These are phyloP conservation scores for Anabas testudineus DNA, from an alignment of 2,797 vertebrate species.

Conservation along the genomic window DNA sequence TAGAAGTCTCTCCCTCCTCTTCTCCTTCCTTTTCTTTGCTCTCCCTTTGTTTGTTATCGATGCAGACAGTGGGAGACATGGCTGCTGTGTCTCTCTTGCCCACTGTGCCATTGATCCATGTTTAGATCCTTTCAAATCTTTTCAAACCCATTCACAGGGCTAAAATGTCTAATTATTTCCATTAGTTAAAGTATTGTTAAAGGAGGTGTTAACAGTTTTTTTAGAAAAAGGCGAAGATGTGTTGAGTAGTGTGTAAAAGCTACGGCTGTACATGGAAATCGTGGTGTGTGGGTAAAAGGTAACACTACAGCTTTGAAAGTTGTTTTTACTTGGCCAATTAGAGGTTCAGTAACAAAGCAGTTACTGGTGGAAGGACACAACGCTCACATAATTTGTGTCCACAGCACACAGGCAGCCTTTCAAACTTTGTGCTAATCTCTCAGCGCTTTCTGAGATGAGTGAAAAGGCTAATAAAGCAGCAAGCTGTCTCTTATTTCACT, in stretches of 20 bases:
- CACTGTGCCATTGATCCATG: constrained; percentile 62
- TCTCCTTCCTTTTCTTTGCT: constrained; percentile 11
- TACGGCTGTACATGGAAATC: neutral
- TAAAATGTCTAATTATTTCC: constrained; percentile 33
- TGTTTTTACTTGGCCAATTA: neutral
- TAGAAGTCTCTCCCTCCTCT: constrained; percentile 13
- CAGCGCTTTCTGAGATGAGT: constrained; percentile 23
- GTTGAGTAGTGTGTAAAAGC: neutral
- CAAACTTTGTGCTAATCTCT: constrained; percentile 19
- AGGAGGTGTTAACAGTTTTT: neutral
- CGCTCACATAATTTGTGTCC: constrained; percentile 9
- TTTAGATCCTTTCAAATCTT: constrained; percentile 39
- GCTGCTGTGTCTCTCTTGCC: constrained; percentile 46
- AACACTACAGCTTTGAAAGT: neutral
- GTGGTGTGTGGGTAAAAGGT: too few relatives aligned
- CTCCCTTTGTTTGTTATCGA: constrained; percentile 44
- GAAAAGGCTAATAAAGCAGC: constrained; percentile 40
- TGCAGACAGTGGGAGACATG: constrained; percentile 36
- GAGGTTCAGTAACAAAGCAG: neutral
- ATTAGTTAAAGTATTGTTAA: constrained; percentile 8
- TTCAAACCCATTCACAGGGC: constrained; percentile 29
- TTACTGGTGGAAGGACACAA: neutral
- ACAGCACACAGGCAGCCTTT: constrained; percentile 13
- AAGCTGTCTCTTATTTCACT: constrained; percentile 26
- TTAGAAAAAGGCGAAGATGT: neutral